These are phyloP conservation scores for Turdus rufiventris DNA, from an alignment of 2,113 vertebrate species.

Conservation along the genomic window DNA sequence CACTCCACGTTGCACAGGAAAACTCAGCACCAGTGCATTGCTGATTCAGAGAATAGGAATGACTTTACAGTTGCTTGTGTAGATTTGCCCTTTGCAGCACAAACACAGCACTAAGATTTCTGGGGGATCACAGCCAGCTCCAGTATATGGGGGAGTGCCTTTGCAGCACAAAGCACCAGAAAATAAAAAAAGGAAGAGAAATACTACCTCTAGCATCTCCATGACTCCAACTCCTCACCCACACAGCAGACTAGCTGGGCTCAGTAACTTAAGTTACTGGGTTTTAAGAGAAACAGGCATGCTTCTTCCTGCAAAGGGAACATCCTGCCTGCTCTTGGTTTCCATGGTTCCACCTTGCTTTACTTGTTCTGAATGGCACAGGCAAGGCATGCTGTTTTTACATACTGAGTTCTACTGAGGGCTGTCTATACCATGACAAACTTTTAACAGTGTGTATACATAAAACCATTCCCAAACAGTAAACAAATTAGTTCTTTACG, in stretches of 20 bases:
- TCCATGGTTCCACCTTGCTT: background rate
- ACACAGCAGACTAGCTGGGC: background rate
- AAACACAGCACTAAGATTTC: background rate
- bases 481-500: background rate
- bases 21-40: background rate
- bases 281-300: background rate
- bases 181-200: slow-evolving; percentile 6
- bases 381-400: background rate
- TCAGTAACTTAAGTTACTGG: background rate
- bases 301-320: background rate
- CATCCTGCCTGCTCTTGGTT: background rate
- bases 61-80: background rate
- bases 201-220: background rate
- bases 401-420: background rate
- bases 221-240: background rate
- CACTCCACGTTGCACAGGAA: background rate
- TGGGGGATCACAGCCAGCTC: background rate
- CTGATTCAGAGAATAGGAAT: background rate
- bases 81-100: background rate
- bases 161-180: background rate
- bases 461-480: background rate
- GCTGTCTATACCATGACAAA: background rate
- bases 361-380: background rate
- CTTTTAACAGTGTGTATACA: background rate
- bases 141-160: background rate